Percentiles rank a stretch among this genome's conserved stretches.
phyloP scores from a whole-genome alignment of 2,888 invertebrate species.

The Apoda limacodes region DNA sequence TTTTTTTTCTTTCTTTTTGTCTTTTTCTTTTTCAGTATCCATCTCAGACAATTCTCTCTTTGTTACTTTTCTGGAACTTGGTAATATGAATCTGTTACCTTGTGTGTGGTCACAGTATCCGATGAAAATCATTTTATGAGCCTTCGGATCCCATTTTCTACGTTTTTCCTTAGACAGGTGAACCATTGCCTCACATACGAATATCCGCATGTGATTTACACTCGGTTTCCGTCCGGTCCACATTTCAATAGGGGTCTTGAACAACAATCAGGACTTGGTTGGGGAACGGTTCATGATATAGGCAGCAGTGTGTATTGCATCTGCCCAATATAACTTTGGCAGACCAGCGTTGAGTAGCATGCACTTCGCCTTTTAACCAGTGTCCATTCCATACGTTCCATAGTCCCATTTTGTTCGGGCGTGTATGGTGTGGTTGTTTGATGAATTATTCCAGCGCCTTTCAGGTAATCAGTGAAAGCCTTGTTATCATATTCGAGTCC shows the following conservation, averaged over 20 bases:
- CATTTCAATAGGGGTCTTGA: constrained; percentile 24
- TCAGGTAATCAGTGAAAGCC: constrained; percentile 7
- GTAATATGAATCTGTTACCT: no score
- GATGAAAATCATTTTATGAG: no score
- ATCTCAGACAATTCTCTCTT: constrained; percentile 16
- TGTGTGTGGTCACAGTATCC: no score
- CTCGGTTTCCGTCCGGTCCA: constrained; percentile 30
- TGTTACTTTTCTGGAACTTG: no score
- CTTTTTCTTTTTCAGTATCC: no score
- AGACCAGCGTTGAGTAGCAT: constrained; percentile 15
- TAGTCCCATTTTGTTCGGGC: constrained; percentile 21
- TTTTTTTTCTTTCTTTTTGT: no score
- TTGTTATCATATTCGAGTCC: constrained; percentile 18
- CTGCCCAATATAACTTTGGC: constrained; percentile 18
- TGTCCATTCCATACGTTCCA: constrained; percentile 24
- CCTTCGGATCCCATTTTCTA: no score
- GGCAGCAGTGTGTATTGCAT: constrained; percentile 16
- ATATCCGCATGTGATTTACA: constrained; percentile 25
- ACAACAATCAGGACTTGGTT: constrained; percentile 13
- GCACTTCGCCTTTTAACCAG: constrained; percentile 14
- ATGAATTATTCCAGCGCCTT: constrained; percentile 9
- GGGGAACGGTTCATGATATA: no score
- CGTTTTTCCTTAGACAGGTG: no score
- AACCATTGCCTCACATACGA: constrained; percentile 28
- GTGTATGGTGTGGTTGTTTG: constrained; percentile 15